Conservation (phyloP, 2,113 vertebrate species). For the Nothoprocta pentlandii region DNA sequence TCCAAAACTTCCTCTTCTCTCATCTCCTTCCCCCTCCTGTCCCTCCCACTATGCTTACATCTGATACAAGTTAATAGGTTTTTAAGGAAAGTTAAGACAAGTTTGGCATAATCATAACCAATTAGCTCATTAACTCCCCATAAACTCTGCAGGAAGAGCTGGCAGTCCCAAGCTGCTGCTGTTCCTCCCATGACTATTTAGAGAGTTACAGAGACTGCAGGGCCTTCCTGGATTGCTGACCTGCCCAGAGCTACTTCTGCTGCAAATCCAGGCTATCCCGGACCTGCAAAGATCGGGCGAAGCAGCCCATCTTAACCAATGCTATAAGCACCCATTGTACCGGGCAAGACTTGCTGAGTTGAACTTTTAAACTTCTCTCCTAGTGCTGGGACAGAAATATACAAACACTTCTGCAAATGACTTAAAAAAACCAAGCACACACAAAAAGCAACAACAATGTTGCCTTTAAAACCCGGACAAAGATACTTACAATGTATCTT, state of each 20-base stretch:
- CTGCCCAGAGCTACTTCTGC: not conserved
- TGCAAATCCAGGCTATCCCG: not conserved
- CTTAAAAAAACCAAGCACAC: not conserved
- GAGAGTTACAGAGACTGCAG: not conserved
- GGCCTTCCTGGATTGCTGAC: not conserved
- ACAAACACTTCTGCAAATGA: accelerated
- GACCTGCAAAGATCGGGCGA: not conserved
- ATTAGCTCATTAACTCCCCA: not conserved
- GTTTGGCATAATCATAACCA: not conserved
- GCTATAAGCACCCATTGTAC: accelerated
- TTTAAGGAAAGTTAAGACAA: not conserved
- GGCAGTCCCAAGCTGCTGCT: not conserved
- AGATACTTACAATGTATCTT: not conserved
- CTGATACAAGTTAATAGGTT: not conserved
- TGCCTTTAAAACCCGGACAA: not conserved
- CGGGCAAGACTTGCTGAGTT: accelerated
- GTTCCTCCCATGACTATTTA: not conserved
- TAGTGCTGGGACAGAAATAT: not conserved
- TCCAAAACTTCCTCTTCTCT: not conserved
- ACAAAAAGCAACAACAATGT: not conserved
- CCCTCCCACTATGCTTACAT: accelerated
- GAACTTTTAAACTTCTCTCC: not conserved
- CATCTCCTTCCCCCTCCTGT: too few relatives aligned
- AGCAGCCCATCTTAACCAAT: not conserved
- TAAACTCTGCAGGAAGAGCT: accelerated